phyloP scores from a whole-genome alignment of 2,888 invertebrate genomes.

The Xanthia togata region DNA sequence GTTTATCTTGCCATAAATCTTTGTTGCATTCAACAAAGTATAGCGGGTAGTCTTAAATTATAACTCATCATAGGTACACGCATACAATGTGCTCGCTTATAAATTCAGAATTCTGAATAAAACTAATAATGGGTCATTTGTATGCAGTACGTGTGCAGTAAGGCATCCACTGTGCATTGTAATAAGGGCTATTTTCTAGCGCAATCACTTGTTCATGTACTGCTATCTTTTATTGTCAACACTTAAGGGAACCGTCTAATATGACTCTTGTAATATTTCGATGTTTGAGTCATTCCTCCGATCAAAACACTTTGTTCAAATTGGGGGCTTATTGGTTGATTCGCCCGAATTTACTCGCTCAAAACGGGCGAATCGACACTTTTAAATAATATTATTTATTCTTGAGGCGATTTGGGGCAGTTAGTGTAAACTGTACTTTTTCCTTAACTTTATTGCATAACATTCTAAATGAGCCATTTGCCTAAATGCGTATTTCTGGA shows the following conservation, averaged over 20 bases:
- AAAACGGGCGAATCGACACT: no score
- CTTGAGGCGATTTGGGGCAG: no score
- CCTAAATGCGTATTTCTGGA: no score
- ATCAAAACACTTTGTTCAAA: conserved; percentile 1
- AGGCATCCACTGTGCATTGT: conserved; percentile 41
- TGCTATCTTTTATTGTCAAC: conserved; percentile 48
- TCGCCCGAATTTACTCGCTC: no score
- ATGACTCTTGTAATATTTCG: conserved; percentile 2
- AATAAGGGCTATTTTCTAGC: conserved; percentile 53
- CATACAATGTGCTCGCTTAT: conserved; percentile 44
- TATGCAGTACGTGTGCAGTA: conserved; percentile 45
- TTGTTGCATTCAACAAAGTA: conserved; percentile 22
- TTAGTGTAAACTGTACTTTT: no score
- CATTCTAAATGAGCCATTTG: no score
- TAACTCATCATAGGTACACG: conserved; percentile 26
- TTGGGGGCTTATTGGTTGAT: not conserved
- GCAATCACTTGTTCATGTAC: conserved; percentile 33
- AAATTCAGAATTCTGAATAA: conserved; percentile 53
- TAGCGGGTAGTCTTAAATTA: conserved; percentile 37
- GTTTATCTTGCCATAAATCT: conserved; percentile 25
- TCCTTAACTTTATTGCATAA: no score
- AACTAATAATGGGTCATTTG: conserved; percentile 45
- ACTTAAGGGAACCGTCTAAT: conserved; percentile 1
- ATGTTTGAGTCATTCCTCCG: not conserved
- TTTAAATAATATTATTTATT: no score